These are phyloP conservation scores for Tamias sibiricus DNA, from an alignment of 2,113 vertebrate genomes.

Conservation along the genomic window DNA sequence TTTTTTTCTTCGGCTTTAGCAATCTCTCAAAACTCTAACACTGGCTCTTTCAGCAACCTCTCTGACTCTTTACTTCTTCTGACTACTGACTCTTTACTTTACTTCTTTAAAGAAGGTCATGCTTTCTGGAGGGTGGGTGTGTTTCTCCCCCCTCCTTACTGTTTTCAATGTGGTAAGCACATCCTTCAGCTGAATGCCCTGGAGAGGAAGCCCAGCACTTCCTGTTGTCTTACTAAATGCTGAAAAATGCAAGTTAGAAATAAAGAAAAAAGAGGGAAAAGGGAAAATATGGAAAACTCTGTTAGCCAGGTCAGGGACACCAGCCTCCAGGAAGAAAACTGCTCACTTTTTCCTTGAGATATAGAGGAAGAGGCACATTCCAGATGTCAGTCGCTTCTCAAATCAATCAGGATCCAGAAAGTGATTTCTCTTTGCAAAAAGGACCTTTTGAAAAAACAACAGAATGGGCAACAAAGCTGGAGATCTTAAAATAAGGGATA, in stretches of 20 bases:
- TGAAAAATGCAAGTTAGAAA: conserved; percentile 54
- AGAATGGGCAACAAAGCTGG: neutral
- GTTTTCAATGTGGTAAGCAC: conserved; percentile 72
- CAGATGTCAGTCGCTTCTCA: neutral
- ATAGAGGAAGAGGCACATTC: neutral
- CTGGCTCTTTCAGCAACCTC: too few species aligned
- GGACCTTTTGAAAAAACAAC: neutral
- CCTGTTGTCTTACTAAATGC: conserved; percentile 73
- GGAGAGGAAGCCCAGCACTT: conserved; percentile 76
- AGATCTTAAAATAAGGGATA: neutral
- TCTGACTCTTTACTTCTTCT: too few species aligned
- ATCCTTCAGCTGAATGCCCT: conserved; percentile 63
- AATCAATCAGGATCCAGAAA: neutral
- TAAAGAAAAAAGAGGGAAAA: neutral
- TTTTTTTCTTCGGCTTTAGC: too few species aligned
- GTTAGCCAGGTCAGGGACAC: neutral
- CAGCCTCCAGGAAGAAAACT: neutral
- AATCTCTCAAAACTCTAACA: too few species aligned
- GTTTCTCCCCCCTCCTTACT: conserved; percentile 67
- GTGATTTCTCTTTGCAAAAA: neutral
- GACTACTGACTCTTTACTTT: too few species aligned
- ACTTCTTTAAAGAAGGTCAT: too few species aligned
- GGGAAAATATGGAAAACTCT: neutral
- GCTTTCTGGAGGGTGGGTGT: conserved; percentile 61
- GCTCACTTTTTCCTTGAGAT: neutral